Base-by-base conservation (phyloP, 2,113 vertebrate genomes). In the Dicerorhinus sumatrensis region DNA sequence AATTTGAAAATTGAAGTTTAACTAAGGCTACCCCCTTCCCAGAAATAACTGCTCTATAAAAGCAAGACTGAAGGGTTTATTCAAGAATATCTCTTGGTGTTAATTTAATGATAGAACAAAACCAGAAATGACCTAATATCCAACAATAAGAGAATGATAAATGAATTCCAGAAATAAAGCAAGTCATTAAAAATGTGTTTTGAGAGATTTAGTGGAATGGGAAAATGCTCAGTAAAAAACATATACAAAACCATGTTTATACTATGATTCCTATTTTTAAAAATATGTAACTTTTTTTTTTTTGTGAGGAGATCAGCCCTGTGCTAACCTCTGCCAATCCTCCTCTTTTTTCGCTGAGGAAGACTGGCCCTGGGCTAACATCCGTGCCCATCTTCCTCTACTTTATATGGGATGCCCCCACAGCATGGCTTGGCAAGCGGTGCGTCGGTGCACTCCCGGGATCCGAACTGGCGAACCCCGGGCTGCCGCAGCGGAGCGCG, bases 1-100 rank as follows among this genome's bases (percentile, higher is more conserved):
- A 90, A 62, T 88, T 60, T 76, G 63, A 91, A 96, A 84, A 39
- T 25, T 48, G 69, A 89, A 79, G 46, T 91, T 89, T 85, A 91
- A 73, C 46, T 70, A 84, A 79, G 81, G 62, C 51, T 88, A 13
- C 58, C n/a, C 10, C 21, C 58, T 90, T 54, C 69, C 81, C 60
- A 60, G n/a, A 86, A 69, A 85, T 39, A 76, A 29, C 3, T 75
- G 21, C 23, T 27, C 39, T 42, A 51, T 27, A 36, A 69, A 81
- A 91, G 84, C 27, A 92, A 82, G 25, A 60, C 12, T 2, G 12
- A 76, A 20, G 14, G 10, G 6, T 48, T 82, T 58, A 75, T n/a
- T 97, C 29, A 93, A 76, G 58, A 75, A 23, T 83, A 63, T 14
- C 9, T 31, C 5, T 10, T 29, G 33, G 17, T 75, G 21, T 62